phyloP scores from a whole-genome alignment of 2,113 vertebrate genomes.

The Rostratula benghalensis region DNA sequence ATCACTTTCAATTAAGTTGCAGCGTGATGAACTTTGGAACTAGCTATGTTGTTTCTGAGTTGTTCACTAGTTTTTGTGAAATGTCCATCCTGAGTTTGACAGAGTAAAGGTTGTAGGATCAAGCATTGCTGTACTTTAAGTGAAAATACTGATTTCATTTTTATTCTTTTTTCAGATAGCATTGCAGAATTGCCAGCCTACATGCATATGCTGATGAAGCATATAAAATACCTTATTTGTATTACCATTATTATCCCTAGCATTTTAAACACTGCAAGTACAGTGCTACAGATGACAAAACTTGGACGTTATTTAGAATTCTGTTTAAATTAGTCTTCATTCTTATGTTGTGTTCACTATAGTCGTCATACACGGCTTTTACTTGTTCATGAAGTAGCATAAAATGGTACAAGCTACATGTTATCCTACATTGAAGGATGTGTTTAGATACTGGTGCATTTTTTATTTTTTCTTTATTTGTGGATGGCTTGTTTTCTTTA shows the following conservation, averaged over 20 bases:
- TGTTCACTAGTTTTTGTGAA: not conserved
- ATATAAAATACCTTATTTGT: not conserved
- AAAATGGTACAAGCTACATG: not conserved
- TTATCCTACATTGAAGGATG: not conserved
- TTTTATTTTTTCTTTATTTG: not conserved
- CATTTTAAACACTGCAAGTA: not conserved
- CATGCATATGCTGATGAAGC: not conserved
- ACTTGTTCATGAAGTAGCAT: not conserved
- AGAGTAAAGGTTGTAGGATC: not conserved
- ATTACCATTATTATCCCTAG: not conserved
- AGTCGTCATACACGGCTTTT: not conserved
- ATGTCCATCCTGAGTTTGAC: not conserved
- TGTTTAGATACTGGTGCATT: not conserved
- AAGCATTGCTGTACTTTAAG: not conserved
- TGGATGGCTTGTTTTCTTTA: not conserved
- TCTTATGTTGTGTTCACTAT: not conserved
- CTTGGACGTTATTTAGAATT: not conserved
- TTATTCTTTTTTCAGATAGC: not conserved
- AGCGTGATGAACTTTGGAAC: constrained; percentile 41
- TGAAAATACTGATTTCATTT: not conserved
- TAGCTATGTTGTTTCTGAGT: not conserved
- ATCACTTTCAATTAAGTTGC: constrained; percentile 31
- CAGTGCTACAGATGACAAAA: not conserved
- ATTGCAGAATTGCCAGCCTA: not conserved
- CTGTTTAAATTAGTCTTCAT: not conserved